Percentiles rank a stretch among this genome's conserved stretches.
Evolutionary conservation across 2,888 invertebrate genomes (phyloP).

Genomic region (Physocephala rufipes): DNA sequence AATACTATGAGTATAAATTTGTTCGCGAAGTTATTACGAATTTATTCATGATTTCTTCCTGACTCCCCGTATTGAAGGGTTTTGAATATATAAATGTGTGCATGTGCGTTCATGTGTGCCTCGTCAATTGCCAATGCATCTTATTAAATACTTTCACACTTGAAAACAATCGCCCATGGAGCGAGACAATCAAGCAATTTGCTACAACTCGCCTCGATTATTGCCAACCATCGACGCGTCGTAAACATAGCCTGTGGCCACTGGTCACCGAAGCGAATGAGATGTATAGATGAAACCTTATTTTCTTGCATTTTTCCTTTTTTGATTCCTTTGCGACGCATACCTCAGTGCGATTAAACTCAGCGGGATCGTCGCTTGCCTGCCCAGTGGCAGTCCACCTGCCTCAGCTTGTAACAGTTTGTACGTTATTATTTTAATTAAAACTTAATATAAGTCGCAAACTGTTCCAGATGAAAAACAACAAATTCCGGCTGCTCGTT

Average conservation of each 20-base stretch:
- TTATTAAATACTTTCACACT: constrained; percentile 66
- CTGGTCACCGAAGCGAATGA: constrained; percentile 1
- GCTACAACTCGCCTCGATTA: constrained; percentile 12
- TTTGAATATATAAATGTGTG: no score
- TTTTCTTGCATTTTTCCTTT: no score
- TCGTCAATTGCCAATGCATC: constrained; percentile 58
- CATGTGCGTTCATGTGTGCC: background rate
- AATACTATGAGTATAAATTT: background rate
- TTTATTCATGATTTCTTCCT: no score
- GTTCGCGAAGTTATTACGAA: background rate
- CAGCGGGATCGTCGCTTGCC: constrained; percentile 1
- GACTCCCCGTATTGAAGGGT: no score
- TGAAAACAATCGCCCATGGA: constrained; percentile 59
- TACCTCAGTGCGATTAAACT: background rate
- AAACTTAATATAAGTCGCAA: constrained; percentile 21
- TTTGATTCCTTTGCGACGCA: no score
- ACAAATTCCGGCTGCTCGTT: no score
- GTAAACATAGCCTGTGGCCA: no score
- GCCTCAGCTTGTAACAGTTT: background rate
- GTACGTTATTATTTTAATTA: constrained; percentile 35
- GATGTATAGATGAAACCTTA: background rate
- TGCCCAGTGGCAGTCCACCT: constrained; percentile 16
- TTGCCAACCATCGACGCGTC: background rate
- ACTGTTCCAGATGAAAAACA: background rate
- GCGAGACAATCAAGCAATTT: constrained; percentile 33